phyloP scores from a whole-genome alignment of 2,888 invertebrate genomes.

The Shargacucullia verbasci region DNA sequence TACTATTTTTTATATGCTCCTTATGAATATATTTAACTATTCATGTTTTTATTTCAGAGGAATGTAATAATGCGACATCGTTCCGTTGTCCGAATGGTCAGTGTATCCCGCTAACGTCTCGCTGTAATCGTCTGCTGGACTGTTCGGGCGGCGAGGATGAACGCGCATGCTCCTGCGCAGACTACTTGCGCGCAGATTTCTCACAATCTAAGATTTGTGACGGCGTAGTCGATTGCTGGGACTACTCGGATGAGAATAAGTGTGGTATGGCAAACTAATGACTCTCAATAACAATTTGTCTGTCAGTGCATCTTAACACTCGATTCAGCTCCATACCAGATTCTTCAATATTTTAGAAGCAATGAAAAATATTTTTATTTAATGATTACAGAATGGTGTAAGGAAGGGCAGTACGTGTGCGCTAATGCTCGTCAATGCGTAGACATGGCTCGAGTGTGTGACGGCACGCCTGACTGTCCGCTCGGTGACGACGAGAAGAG shows the following conservation, averaged over 20 bases:
- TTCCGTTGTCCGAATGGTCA: conserved; percentile 90
- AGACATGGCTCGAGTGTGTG: conserved; percentile 91
- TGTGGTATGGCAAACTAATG: conserved; percentile 89
- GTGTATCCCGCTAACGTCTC: conserved; percentile 90
- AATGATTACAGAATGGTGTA: conserved; percentile 91
- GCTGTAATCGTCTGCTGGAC: conserved; percentile 92
- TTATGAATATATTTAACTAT: not conserved
- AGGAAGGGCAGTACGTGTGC: conserved; percentile 92
- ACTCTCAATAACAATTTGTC: not conserved
- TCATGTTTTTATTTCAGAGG: conserved; percentile 65
- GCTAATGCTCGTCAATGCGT: conserved; percentile 92
- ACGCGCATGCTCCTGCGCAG: conserved; percentile 92
- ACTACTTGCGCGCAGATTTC: conserved; percentile 92
- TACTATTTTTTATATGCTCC: too few relatives aligned
- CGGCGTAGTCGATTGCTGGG: conserved; percentile 94
- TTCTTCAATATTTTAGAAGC: not conserved
- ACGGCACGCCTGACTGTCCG: conserved; percentile 92
- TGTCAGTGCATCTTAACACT: too few relatives aligned
- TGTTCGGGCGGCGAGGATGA: conserved; percentile 93
- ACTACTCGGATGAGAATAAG: conserved; percentile 93
- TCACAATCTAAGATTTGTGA: conserved; percentile 93
- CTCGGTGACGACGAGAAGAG: conserved; percentile 93
- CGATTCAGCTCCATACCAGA: too few relatives aligned
- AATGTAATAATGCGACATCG: conserved; percentile 84
- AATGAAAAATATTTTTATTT: not conserved